A percentile compares a stretch with the other conserved stretches of the same genome.
phyloP scores from a whole-genome alignment of 2,888 invertebrate species.

The Leucophenga montana region DNA sequence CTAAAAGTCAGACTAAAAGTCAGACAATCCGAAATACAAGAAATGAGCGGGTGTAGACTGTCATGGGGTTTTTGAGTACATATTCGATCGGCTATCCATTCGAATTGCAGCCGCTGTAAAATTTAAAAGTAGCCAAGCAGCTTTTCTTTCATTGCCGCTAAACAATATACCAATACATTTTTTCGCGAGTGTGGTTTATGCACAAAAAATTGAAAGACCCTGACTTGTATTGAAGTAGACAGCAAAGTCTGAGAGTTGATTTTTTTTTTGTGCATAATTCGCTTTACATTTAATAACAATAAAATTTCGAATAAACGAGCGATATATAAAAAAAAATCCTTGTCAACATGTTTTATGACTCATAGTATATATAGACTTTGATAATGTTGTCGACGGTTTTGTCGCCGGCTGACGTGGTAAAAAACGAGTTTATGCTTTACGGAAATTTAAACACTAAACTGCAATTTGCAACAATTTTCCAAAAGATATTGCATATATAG shows the following conservation, averaged over 20 bases:
- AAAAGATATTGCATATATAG: conserved; percentile 39
- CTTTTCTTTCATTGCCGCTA: conserved; percentile 38
- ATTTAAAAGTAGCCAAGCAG: conserved; percentile 61
- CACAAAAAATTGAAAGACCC: conserved; percentile 47
- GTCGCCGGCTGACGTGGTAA: too few relatives aligned
- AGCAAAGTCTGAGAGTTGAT: too few relatives aligned
- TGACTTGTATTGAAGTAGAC: conserved; percentile 38
- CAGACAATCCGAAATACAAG: background rate
- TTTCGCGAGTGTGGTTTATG: conserved; percentile 24
- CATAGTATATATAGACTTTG: conserved; percentile 45
- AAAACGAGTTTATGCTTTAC: conserved; percentile 25
- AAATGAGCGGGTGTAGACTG: conserved; percentile 24
- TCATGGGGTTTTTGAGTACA: conserved; percentile 8
- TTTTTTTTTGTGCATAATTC: background rate
- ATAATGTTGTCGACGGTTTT: background rate
- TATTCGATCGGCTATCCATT: too few relatives aligned
- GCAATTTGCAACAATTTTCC: conserved; percentile 63
- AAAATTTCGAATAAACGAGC: background rate
- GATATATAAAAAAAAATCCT: conserved; percentile 36
- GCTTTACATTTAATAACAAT: conserved; percentile 3
- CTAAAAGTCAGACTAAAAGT: too few relatives aligned
- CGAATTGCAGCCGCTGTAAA: conserved; percentile 37
- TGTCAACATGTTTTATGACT: conserved; percentile 58
- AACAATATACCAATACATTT: too few relatives aligned
- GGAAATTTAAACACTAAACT: conserved; percentile 54